Evolutionary conservation across 2,888 invertebrate species (phyloP).

Genomic region (Metacarcinus magister): DNA sequence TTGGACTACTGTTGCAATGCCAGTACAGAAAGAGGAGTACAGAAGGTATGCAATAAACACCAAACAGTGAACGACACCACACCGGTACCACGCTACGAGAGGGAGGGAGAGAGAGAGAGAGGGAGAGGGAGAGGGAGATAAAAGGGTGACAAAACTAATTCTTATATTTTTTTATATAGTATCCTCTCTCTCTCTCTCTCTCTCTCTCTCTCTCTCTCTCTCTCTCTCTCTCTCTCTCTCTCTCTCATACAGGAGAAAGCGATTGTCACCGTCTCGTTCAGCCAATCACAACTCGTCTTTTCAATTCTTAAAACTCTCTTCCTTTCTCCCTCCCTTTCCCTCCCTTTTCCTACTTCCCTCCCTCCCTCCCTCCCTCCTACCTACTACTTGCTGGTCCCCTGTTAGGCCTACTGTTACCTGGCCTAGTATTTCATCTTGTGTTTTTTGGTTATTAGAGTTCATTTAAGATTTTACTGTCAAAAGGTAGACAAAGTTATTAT

Average conservation of each 20-base stretch:
- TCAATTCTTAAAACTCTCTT: background rate
- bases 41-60: background rate
- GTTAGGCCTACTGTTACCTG: background rate
- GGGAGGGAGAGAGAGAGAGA: background rate
- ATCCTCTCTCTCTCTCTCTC: background rate
- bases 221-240: background rate
- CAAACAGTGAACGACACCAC: background rate
- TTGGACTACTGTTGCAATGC: no score
- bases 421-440: background rate
- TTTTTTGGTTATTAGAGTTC: background rate
- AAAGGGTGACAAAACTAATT: background rate
- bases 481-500: background rate
- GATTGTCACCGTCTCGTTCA: background rate
- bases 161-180: no score
- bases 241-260: background rate
- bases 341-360: background rate
- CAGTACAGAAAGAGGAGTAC: background rate
- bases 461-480: background rate
- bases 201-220: background rate
- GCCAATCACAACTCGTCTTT: background rate
- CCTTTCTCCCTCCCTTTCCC: background rate
- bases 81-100: background rate
- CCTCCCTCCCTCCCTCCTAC: background rate
- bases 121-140: no score
- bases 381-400: background rate